Conservation (phyloP, 2,888 invertebrate genomes). For the Rotaria socialis region DNA sequence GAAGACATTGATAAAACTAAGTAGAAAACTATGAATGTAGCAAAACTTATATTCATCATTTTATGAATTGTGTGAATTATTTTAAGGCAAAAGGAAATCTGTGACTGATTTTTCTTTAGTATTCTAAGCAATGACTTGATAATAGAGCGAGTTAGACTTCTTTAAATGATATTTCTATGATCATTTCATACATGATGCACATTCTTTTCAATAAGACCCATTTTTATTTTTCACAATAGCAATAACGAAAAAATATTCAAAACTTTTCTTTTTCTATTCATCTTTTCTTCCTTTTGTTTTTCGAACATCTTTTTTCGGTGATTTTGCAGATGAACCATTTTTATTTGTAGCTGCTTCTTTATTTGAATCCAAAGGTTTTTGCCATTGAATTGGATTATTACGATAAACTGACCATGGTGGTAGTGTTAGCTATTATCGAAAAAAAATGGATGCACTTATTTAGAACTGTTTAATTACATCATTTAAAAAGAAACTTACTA, state of each 20-base stretch:
- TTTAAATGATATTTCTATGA: no score
- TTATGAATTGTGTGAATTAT: no score
- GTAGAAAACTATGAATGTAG: no score
- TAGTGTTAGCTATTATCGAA: slow-evolving; percentile 69
- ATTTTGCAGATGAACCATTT: not conserved
- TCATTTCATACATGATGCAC: no score
- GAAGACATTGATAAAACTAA: no score
- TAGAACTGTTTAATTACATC: not conserved
- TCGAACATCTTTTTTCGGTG: not conserved
- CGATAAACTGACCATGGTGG: slow-evolving; percentile 96
- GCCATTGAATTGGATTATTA: slow-evolving; percentile 81
- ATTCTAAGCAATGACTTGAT: no score
- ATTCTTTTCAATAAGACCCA: not conserved
- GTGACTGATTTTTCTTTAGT: no score
- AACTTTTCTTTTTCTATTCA: not conserved
- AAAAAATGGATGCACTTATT: slow-evolving; percentile 26
- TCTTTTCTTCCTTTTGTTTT: not conserved
- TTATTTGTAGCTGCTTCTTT: slow-evolving; percentile 52
- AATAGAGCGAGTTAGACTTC: no score
- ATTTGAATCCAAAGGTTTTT: slow-evolving; percentile 67
- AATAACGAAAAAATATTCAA: not conserved
- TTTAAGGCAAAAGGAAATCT: no score
- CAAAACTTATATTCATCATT: no score
- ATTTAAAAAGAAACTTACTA: slow-evolving; percentile 64
- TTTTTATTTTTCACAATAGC: slow-evolving; percentile 5